Base-by-base conservation (phyloP, 2,888 invertebrate genomes). In the Clistopyga incitator region DNA sequence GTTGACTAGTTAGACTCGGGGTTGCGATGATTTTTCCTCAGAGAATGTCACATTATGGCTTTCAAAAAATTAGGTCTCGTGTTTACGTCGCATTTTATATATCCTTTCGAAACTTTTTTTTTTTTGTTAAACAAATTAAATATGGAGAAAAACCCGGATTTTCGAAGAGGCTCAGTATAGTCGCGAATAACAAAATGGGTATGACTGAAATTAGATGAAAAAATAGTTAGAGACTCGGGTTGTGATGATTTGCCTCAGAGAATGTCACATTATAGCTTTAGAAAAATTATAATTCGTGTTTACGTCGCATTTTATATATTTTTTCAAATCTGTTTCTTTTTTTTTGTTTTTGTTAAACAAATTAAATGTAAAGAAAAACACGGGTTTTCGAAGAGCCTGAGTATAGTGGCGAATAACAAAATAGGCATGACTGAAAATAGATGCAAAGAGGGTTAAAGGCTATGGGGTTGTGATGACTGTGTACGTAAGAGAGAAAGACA, bases 401-500 rank as follows among this genome's bases (percentile, higher is more conserved):
- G 23, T 13, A 23, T 13, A 25, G 15, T 18, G 34, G 11, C 25
- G 13, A 52, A n/a, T 25, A 18, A 52, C 29, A 29, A 47, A 52
- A 42, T 45, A 50, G 6, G 20, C 34, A 50, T 4, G 52, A 50
- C 15, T 34, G 29, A 68, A 34, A 50, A 52, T 25, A 34, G 52
- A 47, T 15, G 18, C 10, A 1, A 25, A 29, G 13, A 10, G 29
- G 52, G 13, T 25, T n/a, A 25, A 50, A 10, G n/a, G 18, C n/a
- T 61, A 34, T n/a, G 34, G 34, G 61, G 25, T 29, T 29, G 34
- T 38, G 25, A 59, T 29, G 34, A 34, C 34, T 34, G 64, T 64
- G 64, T 42, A 64, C 8, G 64, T 13, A 38, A 34, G 64, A 34
- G 64, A 64, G 50, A 52, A 10, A 52, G 11, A 38, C 15, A 20